Evolutionary conservation across 2,888 invertebrate species (phyloP).

Genomic region (Amphipoea oculea): DNA sequence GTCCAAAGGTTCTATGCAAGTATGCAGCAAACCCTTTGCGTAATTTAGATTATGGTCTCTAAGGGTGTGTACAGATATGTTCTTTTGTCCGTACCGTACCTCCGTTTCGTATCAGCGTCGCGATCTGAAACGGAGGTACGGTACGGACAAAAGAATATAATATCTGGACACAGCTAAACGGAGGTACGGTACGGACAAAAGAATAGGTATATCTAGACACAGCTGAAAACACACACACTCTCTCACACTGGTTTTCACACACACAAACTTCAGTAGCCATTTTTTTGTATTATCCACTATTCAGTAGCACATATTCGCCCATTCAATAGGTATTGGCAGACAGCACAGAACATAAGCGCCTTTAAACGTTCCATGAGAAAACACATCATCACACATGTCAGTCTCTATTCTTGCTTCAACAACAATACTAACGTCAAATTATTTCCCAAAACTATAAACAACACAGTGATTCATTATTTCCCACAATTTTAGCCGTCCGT

Average conservation of each 20-base stretch:
- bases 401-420: neutral
- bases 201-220: no score
- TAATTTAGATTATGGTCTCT: no score
- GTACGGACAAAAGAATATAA: no score
- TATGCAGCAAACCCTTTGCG: neutral
- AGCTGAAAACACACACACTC: neutral
- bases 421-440: slow-evolving; percentile 17
- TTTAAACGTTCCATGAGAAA: slow-evolving; percentile 5
- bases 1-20: neutral
- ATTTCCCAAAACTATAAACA: slow-evolving; percentile 37
- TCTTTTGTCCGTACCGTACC: no score
- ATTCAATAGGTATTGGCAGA: neutral
- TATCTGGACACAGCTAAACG: no score
- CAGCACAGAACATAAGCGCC: neutral
- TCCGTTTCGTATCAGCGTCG: no score
- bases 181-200: no score
- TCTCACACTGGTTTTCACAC: no score
- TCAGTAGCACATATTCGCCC: neutral
- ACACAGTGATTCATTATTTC: slow-evolving; percentile 55
- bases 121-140: no score
- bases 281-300: neutral
- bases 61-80: no score
- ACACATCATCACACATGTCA: slow-evolving; percentile 10
- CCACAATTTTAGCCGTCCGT: slow-evolving; percentile 61
- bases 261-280: neutral